Conservation (phyloP, 2,888 invertebrate species). For the Villa cingulata region DNA sequence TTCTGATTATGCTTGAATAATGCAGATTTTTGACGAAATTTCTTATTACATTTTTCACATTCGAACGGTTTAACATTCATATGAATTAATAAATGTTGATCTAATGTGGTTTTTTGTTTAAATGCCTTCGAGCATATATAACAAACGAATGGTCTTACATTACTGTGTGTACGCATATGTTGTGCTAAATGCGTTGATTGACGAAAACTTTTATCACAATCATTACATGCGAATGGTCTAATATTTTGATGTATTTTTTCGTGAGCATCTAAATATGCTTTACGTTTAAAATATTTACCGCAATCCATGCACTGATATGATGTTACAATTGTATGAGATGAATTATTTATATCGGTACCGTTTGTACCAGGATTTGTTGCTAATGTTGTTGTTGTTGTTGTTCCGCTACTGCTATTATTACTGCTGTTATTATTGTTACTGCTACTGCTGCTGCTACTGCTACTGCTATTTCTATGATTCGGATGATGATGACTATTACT, state of each 20-base stretch:
- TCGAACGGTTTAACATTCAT: neutral
- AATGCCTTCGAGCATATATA: neutral
- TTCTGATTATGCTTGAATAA: neutral
- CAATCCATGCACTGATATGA: neutral
- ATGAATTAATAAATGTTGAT: neutral
- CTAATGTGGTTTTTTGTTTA: neutral
- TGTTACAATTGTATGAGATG: neutral
- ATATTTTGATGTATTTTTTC: neutral
- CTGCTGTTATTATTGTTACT: neutral
- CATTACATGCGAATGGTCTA: neutral
- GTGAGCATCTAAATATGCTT: neutral
- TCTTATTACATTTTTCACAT: neutral
- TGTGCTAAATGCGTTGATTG: neutral
- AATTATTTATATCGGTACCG: neutral
- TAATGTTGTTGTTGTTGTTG: neutral
- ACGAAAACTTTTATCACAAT: neutral
- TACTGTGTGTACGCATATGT: neutral
- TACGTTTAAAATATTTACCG: neutral
- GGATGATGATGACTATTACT: too few species aligned
- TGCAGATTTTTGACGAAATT: neutral
- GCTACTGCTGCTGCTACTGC: too few species aligned
- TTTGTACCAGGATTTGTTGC: neutral
- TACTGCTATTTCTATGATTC: too few species aligned
- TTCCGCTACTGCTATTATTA: too few species aligned
- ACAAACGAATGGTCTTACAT: neutral